Conservation (phyloP, 2,888 invertebrate species). For the Phrixothrix hirtus region DNA sequence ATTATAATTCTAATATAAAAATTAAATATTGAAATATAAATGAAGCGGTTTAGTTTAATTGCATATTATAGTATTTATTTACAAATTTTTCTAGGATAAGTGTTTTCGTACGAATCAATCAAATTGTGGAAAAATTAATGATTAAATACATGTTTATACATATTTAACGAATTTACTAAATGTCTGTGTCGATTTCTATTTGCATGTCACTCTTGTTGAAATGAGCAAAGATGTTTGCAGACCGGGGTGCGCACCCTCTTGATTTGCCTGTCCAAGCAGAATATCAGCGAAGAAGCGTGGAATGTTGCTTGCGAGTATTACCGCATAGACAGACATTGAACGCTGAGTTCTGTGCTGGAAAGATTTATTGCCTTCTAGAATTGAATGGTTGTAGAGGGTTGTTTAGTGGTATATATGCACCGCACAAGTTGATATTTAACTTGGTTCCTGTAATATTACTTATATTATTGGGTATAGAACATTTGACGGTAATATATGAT, state of each 20-base stretch:
- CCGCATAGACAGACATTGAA: conserved; percentile 40
- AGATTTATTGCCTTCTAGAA: conserved; percentile 52
- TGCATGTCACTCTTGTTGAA: conserved; percentile 51
- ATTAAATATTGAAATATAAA: no score
- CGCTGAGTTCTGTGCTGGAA: conserved; percentile 38
- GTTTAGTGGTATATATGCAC: conserved; percentile 50
- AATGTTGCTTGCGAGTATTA: conserved; percentile 41
- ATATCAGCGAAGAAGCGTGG: conserved; percentile 37
- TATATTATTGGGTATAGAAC: not conserved
- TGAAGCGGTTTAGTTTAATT: no score
- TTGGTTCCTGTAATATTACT: conserved; percentile 35
- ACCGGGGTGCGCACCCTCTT: conserved; percentile 38
- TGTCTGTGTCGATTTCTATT: conserved; percentile 50
- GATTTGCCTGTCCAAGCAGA: conserved; percentile 37
- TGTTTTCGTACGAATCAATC: no score
- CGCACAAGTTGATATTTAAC: conserved; percentile 52
- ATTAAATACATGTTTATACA: no score
- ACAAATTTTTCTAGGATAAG: no score
- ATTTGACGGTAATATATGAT: no score
- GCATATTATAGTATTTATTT: no score
- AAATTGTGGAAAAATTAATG: no score
- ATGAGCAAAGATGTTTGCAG: conserved; percentile 48
- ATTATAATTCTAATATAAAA: no score
- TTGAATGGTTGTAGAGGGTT: conserved; percentile 52
- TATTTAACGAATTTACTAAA: conserved; percentile 51